phyloP scores from a whole-genome alignment of 2,888 invertebrate species.

The Parnassius smintheus region DNA sequence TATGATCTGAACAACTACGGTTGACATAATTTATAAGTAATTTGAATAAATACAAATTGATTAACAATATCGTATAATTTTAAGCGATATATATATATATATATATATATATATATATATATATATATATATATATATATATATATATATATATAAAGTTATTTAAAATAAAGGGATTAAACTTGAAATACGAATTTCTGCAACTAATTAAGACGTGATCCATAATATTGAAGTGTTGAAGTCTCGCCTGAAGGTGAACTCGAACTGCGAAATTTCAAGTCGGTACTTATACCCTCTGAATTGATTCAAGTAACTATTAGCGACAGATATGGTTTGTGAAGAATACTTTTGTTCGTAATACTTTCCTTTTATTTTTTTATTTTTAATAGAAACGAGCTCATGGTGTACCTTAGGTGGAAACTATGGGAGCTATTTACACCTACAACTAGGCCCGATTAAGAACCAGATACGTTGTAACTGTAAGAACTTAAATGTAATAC shows the following conservation, averaged over 20 bases:
- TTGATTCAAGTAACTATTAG: constrained; percentile 23
- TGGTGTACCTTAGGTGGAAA: no score
- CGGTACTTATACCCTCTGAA: constrained; percentile 18
- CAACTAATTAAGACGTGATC: constrained; percentile 19
- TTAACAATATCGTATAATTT: no score
- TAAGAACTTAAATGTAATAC: no score
- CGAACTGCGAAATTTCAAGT: constrained; percentile 11
- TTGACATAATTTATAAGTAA: no score
- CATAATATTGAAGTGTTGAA: constrained; percentile 19
- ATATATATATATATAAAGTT: neutral
- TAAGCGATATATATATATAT: neutral
- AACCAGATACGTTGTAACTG: no score
- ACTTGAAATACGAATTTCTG: constrained; percentile 10
- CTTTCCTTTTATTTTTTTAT: constrained; percentile 2
- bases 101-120: no score
- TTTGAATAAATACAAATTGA: no score
- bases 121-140: no score
- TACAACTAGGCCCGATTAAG: no score
- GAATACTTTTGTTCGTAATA: constrained; percentile 10
- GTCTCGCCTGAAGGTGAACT: constrained; percentile 17
- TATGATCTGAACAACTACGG: no score
- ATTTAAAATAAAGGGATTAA: constrained; percentile 12
- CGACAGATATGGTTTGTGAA: constrained; percentile 21
- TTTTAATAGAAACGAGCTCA: neutral
- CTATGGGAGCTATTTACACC: no score